Evolutionary conservation across 2,113 vertebrate species (phyloP).

Genomic region (Sakesphorus luctuosus): DNA sequence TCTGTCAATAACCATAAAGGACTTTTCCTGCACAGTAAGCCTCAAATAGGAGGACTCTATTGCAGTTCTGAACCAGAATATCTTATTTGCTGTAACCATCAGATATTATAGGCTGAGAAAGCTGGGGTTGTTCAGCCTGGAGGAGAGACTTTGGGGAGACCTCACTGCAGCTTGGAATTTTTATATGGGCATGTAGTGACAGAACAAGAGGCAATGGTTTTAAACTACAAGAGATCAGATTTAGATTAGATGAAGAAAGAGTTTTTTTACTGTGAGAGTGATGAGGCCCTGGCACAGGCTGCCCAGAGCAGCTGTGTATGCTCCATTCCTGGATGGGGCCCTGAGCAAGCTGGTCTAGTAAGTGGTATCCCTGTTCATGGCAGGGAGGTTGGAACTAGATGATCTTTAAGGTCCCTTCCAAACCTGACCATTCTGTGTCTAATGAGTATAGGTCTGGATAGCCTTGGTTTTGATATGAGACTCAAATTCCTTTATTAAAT

Average conservation of each 20-base stretch:
- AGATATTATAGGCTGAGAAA: background rate
- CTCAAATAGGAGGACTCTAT: background rate
- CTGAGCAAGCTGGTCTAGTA: background rate
- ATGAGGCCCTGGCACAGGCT: background rate
- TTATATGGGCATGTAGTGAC: background rate
- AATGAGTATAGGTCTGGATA: background rate
- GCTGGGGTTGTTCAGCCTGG: background rate
- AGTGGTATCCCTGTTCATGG: background rate
- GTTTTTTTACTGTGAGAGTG: background rate
- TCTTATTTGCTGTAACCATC: background rate
- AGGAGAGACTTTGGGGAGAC: background rate
- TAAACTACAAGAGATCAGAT: background rate
- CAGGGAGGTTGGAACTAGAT: background rate
- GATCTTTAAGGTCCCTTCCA: background rate
- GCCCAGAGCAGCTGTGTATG: background rate
- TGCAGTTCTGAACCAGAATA: background rate
- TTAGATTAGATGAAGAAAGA: background rate
- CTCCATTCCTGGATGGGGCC: background rate
- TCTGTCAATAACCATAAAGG: background rate
- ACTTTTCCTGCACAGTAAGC: background rate
- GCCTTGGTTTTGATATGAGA: background rate
- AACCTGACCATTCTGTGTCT: background rate
- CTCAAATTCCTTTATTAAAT: background rate
- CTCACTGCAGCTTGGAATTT: background rate
- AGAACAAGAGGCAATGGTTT: background rate